A percentile compares a stretch with the other conserved stretches of the same genome.
These are phyloP conservation scores for Mallotus villosus DNA, from an alignment of 2,797 vertebrate species.

Conservation along the genomic window DNA sequence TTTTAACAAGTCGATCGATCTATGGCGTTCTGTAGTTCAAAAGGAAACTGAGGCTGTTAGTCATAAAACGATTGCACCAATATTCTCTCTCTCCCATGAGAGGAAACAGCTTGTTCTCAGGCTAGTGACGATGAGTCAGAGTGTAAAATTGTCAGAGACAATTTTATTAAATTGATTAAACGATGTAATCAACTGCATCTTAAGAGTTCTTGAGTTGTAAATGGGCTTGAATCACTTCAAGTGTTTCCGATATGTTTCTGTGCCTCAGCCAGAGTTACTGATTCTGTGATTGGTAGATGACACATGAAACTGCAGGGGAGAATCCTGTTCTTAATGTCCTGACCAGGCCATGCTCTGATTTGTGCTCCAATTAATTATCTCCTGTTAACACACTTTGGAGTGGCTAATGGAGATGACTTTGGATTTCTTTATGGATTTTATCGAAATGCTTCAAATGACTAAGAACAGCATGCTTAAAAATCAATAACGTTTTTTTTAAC, in stretches of 20 bases:
- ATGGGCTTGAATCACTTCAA: background rate
- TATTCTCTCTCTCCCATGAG: background rate
- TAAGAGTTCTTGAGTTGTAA: slow-evolving; percentile 3
- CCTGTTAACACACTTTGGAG: too few species aligned
- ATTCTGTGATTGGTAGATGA: slow-evolving; percentile 5
- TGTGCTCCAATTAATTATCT: too few species aligned
- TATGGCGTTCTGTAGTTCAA: slow-evolving; percentile 19
- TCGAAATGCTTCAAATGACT: too few species aligned
- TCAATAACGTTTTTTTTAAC: too few species aligned
- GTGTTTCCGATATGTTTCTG: background rate
- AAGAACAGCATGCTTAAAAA: too few species aligned
- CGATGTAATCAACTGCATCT: background rate
- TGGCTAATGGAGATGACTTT: too few species aligned
- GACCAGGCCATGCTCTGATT: too few species aligned
- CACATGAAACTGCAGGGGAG: too few species aligned
- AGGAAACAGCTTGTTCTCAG: background rate
- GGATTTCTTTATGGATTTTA: too few species aligned
- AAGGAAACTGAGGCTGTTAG: slow-evolving; percentile 8
- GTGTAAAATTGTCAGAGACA: too few species aligned
- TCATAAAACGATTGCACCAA: background rate
- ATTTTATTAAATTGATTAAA: background rate
- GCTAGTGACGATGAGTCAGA: background rate
- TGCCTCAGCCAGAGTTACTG: background rate
- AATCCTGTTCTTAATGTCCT: too few species aligned
- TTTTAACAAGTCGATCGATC: slow-evolving; percentile 27